Conservation (phyloP, 1,140 invertebrate species). For the Schlechtendalia chinensis region DNA sequence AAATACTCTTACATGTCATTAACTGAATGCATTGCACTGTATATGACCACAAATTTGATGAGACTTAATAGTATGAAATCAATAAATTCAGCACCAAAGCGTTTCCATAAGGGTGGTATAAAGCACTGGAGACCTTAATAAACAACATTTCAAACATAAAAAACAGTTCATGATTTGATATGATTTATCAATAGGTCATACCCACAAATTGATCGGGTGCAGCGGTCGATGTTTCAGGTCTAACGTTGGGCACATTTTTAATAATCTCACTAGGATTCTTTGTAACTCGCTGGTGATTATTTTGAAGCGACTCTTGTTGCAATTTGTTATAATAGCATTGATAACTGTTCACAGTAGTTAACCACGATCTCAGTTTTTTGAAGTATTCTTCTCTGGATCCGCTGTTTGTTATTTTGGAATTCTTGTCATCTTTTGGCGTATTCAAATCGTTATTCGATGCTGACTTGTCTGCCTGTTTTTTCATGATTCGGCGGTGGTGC, state of each 20-base stretch:
- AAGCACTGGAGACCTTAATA: constrained; percentile 3
- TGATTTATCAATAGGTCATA: neutral
- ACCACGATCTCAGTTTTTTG: constrained; percentile 1
- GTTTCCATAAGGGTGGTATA: constrained; percentile 33
- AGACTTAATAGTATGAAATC: constrained; percentile 26
- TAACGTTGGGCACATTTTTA: neutral
- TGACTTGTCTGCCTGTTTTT: neutral
- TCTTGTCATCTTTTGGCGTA: neutral
- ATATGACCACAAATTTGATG: constrained; percentile 7
- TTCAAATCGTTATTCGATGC: neutral
- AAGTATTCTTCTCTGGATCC: constrained; percentile 40
- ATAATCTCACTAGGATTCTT: neutral
- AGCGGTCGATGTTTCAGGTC: neutral
- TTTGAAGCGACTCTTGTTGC: constrained; percentile 2
- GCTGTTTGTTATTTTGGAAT: neutral
- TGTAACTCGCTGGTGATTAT: neutral
- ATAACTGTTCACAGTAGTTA: constrained; percentile 36
- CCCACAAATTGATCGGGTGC: neutral
- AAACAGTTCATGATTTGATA: neutral
- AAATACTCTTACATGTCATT: constrained; percentile 20
- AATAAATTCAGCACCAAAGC: constrained; percentile 24
- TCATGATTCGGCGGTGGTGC: neutral
- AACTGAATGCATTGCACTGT: constrained; percentile 31
- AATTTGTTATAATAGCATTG: constrained; percentile 28
- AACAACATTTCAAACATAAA: neutral